Percentiles rank a stretch among this genome's conserved stretches.
Evolutionary conservation across 2,113 vertebrate genomes (phyloP).

Genomic region (Crotalus tigris): DNA sequence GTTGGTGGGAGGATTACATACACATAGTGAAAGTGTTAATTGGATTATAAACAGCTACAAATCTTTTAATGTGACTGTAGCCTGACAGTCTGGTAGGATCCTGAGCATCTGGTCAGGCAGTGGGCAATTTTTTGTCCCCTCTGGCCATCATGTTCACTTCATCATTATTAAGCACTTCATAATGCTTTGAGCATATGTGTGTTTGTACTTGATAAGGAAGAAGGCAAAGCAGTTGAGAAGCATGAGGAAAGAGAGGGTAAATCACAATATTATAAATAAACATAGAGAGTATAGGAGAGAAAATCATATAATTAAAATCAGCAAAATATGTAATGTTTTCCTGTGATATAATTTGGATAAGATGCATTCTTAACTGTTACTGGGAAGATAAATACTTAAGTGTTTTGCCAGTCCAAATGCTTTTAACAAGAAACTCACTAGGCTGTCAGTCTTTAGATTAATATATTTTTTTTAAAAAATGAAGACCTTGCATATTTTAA

Average conservation of each 20-base stretch:
- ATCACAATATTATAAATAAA: neutral
- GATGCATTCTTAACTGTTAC: conserved; percentile 20
- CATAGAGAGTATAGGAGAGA: neutral
- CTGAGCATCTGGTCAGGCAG: neutral
- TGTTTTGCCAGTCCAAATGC: neutral
- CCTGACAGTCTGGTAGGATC: conserved; percentile 10
- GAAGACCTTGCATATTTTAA: neutral
- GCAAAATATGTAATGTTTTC: neutral
- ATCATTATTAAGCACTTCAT: neutral
- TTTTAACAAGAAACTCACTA: conserved; percentile 6
- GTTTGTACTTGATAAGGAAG: conserved; percentile 19
- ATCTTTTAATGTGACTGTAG: neutral
- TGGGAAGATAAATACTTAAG: neutral
- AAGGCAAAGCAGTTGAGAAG: neutral
- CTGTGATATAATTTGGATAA: neutral
- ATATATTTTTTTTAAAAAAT: conserved; percentile 8
- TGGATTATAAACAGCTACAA: neutral
- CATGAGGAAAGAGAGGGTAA: neutral
- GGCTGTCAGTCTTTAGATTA: neutral
- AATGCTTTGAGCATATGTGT: conserved; percentile 13
- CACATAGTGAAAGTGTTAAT: neutral
- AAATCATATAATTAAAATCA: neutral
- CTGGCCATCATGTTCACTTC: conserved; percentile 6
- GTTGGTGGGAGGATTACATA: conserved; percentile 17
- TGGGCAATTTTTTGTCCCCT: neutral